Base-by-base conservation (phyloP, 2,888 invertebrate genomes). In the Xylocampa areola region DNA sequence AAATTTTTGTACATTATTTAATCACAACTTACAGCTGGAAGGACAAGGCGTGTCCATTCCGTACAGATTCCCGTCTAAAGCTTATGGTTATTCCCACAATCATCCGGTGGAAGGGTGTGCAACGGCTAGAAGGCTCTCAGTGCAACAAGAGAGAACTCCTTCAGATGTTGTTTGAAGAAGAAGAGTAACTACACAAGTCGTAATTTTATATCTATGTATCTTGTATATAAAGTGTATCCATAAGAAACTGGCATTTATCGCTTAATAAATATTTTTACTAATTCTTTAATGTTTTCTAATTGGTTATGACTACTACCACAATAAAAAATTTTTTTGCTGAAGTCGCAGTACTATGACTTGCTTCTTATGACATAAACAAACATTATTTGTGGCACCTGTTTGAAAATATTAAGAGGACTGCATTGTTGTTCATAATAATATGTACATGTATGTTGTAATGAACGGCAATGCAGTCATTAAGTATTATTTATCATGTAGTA, bases 51-150 rank as follows among this genome's bases (percentile, higher is more conserved):
- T 97, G 97, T 82, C 96, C 96, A 0, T 98, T 98, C 88, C 95
- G 98, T 53, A 97, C 96, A 49, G 96, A 98, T 82, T 82, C 94
- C 29, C 94, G 95, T 36, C 95, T 96, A 0, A 95, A 94, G 70
- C 89, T 98, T 48, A 96, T 96, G 83, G 96, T 97, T 43, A 95
- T 98, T 35, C 98, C 98, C 1, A 98, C 98, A 0, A 85, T 98
- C 11, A 86, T 97, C 32, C 95, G 95, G 76, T 97, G 97, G 97
- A 96, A 96, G 52, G 95, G 96, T 4, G 96, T 96, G 0, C 96
- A 97, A 81, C 95, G 96, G 60, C 90, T 98, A 23, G 96, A 97
- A 84, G 98, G 97, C 23, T 96, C 95, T 43, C 96, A 97, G 73
- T 97, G 97, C 81, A 94, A 95, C 45, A 96, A 97, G 63, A 84